phyloP scores from a whole-genome alignment of 2,888 invertebrate genomes.

The Ectemnius cavifrons region DNA sequence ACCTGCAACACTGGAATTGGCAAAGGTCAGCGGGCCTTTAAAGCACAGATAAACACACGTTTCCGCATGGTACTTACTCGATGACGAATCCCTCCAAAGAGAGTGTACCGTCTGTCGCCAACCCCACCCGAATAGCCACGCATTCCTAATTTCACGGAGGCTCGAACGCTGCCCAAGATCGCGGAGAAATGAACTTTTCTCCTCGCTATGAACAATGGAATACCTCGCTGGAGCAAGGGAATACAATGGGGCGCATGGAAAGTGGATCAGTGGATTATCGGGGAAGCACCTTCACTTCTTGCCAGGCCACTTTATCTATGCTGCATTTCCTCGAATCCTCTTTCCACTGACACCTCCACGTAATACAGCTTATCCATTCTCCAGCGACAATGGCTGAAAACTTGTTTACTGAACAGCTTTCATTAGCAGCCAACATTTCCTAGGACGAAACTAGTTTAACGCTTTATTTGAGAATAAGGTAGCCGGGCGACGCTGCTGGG shows the following conservation, averaged over 20 bases:
- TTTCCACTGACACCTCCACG: too few relatives aligned
- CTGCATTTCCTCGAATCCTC: too few relatives aligned
- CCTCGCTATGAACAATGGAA: too few relatives aligned
- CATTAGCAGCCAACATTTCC: too few relatives aligned
- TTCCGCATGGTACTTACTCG: slow-evolving; percentile 37
- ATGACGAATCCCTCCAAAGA: slow-evolving; percentile 18
- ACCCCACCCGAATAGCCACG: not conserved
- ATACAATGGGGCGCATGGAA: not conserved
- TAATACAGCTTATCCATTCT: too few relatives aligned
- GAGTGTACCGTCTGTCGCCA: not conserved
- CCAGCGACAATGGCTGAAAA: too few relatives aligned
- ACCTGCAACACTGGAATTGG: slow-evolving; percentile 70
- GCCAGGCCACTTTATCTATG: too few relatives aligned
- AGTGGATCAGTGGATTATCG: slow-evolving; percentile 1
- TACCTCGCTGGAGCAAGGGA: too few relatives aligned
- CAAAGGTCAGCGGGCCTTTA: slow-evolving; percentile 58
- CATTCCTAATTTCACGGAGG: not conserved
- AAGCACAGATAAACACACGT: slow-evolving; percentile 13
- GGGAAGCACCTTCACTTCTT: not conserved
- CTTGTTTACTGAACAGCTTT: too few relatives aligned
- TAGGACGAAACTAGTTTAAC: too few relatives aligned
- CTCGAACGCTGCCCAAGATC: too few relatives aligned
- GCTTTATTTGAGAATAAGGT: not conserved
- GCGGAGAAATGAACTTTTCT: too few relatives aligned
- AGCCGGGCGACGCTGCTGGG: not conserved